Percentiles rank a stretch among this genome's conserved stretches.
These are phyloP conservation scores for Bathynomus jamesi DNA, from an alignment of 1,140 invertebrate species.

Conservation along the genomic window DNA sequence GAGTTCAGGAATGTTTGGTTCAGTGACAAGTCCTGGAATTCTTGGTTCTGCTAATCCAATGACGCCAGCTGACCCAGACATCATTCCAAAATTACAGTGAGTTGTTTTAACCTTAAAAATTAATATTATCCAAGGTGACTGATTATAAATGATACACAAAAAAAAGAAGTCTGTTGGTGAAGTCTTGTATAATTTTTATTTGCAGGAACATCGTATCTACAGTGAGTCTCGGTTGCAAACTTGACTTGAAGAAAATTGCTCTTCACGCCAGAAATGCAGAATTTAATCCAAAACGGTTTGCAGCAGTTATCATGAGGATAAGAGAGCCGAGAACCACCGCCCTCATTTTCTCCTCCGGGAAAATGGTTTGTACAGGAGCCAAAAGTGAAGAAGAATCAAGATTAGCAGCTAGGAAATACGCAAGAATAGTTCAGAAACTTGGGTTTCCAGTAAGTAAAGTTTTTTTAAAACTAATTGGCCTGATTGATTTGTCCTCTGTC, in stretches of 20 bases:
- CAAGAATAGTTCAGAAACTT: constrained; percentile 97
- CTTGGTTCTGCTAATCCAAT: constrained; percentile 77
- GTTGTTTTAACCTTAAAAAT: too few relatives aligned
- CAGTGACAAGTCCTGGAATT: constrained; percentile 39
- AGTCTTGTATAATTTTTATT: constrained; percentile 44
- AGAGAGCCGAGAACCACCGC: constrained; percentile 97
- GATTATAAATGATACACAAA: too few relatives aligned
- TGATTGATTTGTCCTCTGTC: too few relatives aligned
- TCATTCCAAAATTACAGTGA: constrained; percentile 89
- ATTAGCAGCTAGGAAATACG: constrained; percentile 95
- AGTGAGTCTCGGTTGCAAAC: constrained; percentile 90
- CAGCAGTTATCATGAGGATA: constrained; percentile 99
- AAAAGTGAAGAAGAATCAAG: constrained; percentile 98
- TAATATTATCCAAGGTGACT: too few relatives aligned
- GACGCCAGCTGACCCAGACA: constrained; percentile 88
- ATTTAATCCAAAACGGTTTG: constrained; percentile 99
- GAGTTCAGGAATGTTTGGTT: constrained; percentile 35
- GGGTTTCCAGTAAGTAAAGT: constrained; percentile 77
- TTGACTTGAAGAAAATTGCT: constrained; percentile 96
- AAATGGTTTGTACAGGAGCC: constrained; percentile 99
- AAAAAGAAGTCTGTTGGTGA: too few relatives aligned
- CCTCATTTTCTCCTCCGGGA: constrained; percentile 97
- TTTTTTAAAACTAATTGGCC: too few relatives aligned
- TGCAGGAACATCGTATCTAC: constrained; percentile 93
- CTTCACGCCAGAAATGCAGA: constrained; percentile 98